Conservation (phyloP, 53 echinoderm and acorn worm genomes). For the Holothuria leucospilota region DNA sequence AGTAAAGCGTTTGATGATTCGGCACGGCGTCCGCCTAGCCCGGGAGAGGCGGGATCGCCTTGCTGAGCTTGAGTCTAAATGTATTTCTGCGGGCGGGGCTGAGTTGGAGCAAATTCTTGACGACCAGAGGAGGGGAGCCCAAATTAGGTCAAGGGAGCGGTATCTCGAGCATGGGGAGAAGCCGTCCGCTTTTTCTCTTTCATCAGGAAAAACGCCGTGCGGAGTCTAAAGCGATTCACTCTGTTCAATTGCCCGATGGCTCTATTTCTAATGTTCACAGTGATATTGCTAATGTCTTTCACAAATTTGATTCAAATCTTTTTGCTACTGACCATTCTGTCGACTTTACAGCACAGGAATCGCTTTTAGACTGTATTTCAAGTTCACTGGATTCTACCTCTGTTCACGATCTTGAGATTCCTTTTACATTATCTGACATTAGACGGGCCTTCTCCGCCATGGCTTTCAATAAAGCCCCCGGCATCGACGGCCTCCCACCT, state of each 20-base stretch:
- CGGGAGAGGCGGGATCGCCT: conserved; percentile 4
- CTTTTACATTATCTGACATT: conserved; percentile 13
- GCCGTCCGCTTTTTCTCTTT: conserved; percentile 39
- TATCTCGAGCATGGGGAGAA: conserved; percentile 7
- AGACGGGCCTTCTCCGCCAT: background rate
- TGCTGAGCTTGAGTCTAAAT: background rate
- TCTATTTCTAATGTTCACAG: background rate
- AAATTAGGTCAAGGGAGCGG: too few species aligned
- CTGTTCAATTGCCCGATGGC: background rate
- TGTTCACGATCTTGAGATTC: background rate
- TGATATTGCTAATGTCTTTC: conserved; percentile 1
- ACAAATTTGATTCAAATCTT: conserved; percentile 9
- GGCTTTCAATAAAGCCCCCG: conserved; percentile 60
- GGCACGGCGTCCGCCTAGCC: conserved; percentile 27
- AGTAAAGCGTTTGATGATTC: conserved; percentile 47
- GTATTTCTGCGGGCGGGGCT: background rate
- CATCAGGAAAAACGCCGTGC: conserved; percentile 17
- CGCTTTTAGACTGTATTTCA: background rate
- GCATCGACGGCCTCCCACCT: conserved; percentile 58
- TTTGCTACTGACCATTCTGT: background rate
- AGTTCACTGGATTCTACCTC: background rate
- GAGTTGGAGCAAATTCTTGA: background rate
- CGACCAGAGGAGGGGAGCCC: conserved; percentile 3
- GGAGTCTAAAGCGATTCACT: conserved; percentile 6
- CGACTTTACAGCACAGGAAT: background rate